Evolutionary conservation across 2,888 invertebrate species (phyloP).

Genomic region (Latrodectus hesperus): DNA sequence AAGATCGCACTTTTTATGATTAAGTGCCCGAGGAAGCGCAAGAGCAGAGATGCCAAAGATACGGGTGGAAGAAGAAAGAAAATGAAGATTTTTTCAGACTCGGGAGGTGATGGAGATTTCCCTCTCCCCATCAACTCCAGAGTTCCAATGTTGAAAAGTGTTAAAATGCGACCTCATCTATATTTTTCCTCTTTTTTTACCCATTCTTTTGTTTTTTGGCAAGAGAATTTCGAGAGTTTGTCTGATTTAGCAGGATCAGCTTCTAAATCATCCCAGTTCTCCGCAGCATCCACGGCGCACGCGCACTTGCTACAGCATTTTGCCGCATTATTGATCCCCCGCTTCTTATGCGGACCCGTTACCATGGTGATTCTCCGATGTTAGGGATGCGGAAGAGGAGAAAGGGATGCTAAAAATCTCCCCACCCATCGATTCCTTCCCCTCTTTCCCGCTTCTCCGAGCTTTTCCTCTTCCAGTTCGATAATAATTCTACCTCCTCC

Average conservation of each 20-base stretch:
- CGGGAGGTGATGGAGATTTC: not conserved
- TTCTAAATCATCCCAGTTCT: slow-evolving; percentile 54
- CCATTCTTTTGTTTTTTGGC: slow-evolving; percentile 18
- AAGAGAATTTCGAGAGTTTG: slow-evolving; percentile 49
- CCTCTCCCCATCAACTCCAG: not conserved
- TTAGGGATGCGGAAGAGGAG: slow-evolving; percentile 46
- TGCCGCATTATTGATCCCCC: slow-evolving; percentile 60
- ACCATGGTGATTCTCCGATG: slow-evolving; percentile 31
- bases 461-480: slow-evolving; percentile 21
- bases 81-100: not conserved
- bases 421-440: slow-evolving; percentile 44
- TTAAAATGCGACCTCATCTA: slow-evolving; percentile 45
- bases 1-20: no score
- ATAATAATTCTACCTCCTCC: slow-evolving; percentile 41
- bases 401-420: slow-evolving; percentile 24
- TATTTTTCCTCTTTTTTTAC: slow-evolving; percentile 18
- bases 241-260: slow-evolving; percentile 44
- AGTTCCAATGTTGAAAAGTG: not conserved
- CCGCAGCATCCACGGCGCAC: slow-evolving; percentile 51
- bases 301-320: slow-evolving; percentile 20
- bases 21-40: not conserved
- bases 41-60: not conserved
- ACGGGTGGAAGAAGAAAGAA: not conserved
- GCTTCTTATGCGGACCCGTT: slow-evolving; percentile 51
- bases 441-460: not conserved